Evolutionary conservation across 2,888 invertebrate species (phyloP), one percentile per base, ranked within the genome.

Genomic region (Xanthia icteritia): DNA sequence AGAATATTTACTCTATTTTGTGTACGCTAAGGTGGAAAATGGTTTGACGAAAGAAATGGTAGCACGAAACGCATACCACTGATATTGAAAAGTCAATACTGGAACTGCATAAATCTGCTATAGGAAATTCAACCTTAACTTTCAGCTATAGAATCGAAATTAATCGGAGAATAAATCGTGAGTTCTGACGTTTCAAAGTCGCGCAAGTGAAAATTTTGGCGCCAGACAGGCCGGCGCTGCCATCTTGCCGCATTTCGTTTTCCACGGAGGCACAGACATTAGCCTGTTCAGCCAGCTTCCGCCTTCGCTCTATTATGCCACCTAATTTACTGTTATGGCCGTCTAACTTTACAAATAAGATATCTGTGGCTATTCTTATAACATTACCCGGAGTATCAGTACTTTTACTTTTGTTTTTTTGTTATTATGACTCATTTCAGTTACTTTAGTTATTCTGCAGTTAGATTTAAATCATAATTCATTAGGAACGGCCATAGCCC

Each of bases 151-250:
- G 61, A 77, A 39, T 56, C 31, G 5, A 71, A 58, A 74, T 83
- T 77, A 4, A 0, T 36, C 27, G 66, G 58, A 5, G 0, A 0
- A 23, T 1, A 27, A 45, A 67, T 48, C 39, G 68, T 60, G 51
- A 78, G 85, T 85, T 92, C 67, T 23, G 84, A 69, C 90, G 63
- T 92, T 93, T 86, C 13, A 2, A 74, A 78, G 92, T 90, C 91
- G 90, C 89, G 82, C 27, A 54, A 31, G 64, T 76, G 88, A 88
- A 90, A 91, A 92, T 89, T 89, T 92, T 91, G 95, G 95, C 95
- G 95, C 93, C 95, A 94, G 93, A 92, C 94, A 72, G 94, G 81
- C 92, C 88, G 95, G 85, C 94, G 95, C 93, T 94, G 95, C 95
- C 95, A 94, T 93, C 69, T 93, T 94, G 92, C 85, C 92, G 92